These are phyloP conservation scores for Metaphire vulgaris DNA, from an alignment of 1,140 invertebrate species.

Conservation along the genomic window DNA sequence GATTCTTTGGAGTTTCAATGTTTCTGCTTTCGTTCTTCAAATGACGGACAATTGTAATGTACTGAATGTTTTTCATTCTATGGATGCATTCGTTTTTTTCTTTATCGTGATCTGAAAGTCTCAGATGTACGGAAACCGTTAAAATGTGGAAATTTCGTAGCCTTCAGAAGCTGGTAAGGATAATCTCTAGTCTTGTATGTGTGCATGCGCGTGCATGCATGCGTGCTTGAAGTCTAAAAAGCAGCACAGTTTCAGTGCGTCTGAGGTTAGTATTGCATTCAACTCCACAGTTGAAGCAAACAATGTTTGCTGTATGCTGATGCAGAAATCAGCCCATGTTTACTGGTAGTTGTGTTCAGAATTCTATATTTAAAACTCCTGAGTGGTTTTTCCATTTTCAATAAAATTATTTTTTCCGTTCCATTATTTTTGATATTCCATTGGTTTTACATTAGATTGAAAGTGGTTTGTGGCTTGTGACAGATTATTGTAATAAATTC, in stretches of 20 bases:
- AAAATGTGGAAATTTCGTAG: neutral
- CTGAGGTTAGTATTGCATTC: too few relatives aligned
- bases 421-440: too few relatives aligned
- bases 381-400: too few relatives aligned
- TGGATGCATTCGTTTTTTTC: neutral
- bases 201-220: neutral
- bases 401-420: too few relatives aligned
- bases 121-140: neutral
- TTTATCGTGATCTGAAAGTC: neutral
- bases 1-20: neutral
- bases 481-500: neutral
- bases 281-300: too few relatives aligned
- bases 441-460: too few relatives aligned
- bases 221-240: neutral
- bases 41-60: too few relatives aligned
- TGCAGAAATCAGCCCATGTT: neutral
- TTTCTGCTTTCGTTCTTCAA: neutral
- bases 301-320: neutral
- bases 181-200: too few relatives aligned
- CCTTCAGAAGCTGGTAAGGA: neutral
- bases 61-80: too few relatives aligned
- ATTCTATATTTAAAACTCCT: too few relatives aligned
- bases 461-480: too few relatives aligned
- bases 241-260: neutral
- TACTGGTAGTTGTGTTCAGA: too few relatives aligned